Evolutionary conservation across 2,797 vertebrate species (phyloP), one percentile per base, ranked within the genome.

Genomic region (Sarcoramphus papa): DNA sequence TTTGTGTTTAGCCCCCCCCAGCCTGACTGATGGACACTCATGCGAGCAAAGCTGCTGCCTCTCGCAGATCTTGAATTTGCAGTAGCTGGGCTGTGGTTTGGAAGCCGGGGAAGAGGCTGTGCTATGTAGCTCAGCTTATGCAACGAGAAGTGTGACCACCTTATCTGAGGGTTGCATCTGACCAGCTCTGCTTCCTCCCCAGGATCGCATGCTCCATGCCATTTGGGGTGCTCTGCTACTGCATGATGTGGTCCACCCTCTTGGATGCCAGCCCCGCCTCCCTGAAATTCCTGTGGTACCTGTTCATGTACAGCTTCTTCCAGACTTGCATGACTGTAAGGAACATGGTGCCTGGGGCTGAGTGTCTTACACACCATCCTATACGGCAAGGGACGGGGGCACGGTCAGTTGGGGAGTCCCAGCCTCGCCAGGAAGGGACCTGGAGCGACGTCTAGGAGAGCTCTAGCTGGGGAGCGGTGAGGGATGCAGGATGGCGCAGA

Each of bases 241-340:
- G 98, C 63, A 48, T 98, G 96, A 86, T 98, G 93, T 98, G 98
- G 98, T 97, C 96, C 62, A 94, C 97, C 41, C 98, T 98, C 13
- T 76, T 37, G 1, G 95, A 94, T 65, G 85, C 77, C 40, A 92
- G 68, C 92, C 95, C 97, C 2, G 5, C 91, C 68, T 77, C 95
- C 9, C 88, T 95, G 97, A 97, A 94, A 30, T 96, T 98, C 95
- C 84, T 97, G 86, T 98, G 98, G 98, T 98, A 98, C 96, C 97
- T 98, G 91, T 50, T 92, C 35, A 96, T 56, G 3, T 93, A 98
- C 96, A 98, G 98, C 93, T 94, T 98, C 90, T 98, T 98, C 60
- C 97, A 98, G 96, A 98, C 96, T 69, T 97, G 98, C 95, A 98
- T 98, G 98, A 98, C 98, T 80, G 98, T 98, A 97, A 97, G 98